Percentiles rank a stretch among this genome's conserved stretches.
phyloP scores from a whole-genome alignment of 2,797 vertebrate genomes.

The Enteromius trimaculatus region DNA sequence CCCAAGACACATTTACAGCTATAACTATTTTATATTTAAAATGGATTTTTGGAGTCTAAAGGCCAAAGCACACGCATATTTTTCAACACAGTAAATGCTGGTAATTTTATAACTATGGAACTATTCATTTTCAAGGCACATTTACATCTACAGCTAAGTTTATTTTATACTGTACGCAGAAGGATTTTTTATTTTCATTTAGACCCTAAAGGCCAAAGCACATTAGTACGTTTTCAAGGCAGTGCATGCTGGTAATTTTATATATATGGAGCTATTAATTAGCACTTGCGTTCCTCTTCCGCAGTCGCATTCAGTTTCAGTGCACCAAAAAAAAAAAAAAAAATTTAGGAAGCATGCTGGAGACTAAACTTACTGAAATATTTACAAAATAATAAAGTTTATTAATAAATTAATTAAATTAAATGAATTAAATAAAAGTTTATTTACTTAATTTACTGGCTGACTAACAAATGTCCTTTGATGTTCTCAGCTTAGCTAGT shows the following conservation, averaged over 20 bases:
- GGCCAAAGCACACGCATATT: background rate
- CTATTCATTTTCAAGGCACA: background rate
- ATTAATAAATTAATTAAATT: too few species aligned
- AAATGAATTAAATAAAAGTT: too few species aligned
- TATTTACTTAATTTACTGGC: too few species aligned
- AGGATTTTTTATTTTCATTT: background rate
- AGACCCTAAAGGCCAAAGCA: background rate
- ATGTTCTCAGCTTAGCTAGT: too few species aligned
- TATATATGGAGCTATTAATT: slow-evolving; percentile 22
- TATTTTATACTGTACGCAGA: background rate
- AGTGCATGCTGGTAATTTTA: background rate
- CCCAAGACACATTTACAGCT: background rate
- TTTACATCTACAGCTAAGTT: background rate
- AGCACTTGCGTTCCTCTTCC: background rate
- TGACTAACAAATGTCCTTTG: too few species aligned
- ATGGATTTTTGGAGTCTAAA: background rate
- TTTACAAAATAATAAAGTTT: too few species aligned
- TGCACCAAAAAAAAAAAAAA: background rate
- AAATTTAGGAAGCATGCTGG: too few species aligned
- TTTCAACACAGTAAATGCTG: background rate
- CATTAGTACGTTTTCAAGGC: background rate
- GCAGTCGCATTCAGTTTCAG: background rate
- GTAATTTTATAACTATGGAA: background rate
- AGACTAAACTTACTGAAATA: too few species aligned
- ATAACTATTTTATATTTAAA: background rate